phyloP scores from a whole-genome alignment of 1,140 invertebrate genomes.

The Oedothorax gibbosus region DNA sequence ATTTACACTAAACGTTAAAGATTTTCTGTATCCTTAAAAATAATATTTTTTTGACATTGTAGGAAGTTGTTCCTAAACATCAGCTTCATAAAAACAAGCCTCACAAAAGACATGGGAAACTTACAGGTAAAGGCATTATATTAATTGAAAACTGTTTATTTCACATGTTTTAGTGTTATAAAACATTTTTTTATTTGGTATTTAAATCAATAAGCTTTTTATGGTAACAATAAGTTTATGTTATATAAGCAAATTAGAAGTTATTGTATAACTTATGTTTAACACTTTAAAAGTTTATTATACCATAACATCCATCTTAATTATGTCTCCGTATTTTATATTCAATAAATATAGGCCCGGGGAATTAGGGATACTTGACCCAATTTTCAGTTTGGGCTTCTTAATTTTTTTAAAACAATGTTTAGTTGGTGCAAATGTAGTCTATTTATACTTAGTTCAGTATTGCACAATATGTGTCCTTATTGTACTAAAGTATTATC shows the following conservation, averaged over 20 bases:
- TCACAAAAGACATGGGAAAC: background rate
- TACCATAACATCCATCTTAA: background rate
- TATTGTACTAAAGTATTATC: no score
- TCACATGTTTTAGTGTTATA: background rate
- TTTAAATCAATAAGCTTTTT: background rate
- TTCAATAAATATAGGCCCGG: background rate
- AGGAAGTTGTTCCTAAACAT: slow-evolving; percentile 6
- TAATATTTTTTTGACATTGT: background rate
- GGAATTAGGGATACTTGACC: no score
- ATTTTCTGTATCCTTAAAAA: background rate
- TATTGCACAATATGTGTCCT: no score
- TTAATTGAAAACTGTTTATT: background rate
- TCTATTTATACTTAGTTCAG: no score
- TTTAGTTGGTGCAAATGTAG: no score
- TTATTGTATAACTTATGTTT: background rate
- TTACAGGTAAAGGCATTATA: background rate
- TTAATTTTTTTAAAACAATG: no score
- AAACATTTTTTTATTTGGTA: background rate
- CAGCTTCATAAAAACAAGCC: background rate
- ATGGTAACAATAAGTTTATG: background rate
- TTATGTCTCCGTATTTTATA: background rate
- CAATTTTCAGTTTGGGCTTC: no score
- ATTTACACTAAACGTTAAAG: background rate
- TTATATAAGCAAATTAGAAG: background rate
- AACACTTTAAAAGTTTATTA: background rate